Evolutionary conservation across 2,113 vertebrate species (phyloP).

Genomic region (Trogon melanurus): DNA sequence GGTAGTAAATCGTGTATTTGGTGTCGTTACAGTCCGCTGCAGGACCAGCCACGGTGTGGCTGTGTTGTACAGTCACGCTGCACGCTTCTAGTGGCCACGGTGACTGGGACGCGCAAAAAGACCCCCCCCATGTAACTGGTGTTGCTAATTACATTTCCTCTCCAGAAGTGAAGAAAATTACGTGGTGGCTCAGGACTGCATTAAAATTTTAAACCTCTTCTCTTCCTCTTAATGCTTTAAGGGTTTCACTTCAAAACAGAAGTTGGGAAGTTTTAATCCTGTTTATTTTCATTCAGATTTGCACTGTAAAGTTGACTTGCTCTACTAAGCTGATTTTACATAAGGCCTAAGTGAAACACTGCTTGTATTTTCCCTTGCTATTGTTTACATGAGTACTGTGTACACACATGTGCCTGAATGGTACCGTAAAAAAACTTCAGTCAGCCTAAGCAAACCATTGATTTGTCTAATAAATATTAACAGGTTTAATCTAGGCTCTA

Average conservation of each 20-base stretch:
- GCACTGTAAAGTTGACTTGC: conserved; percentile 52
- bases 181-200: conserved; percentile 48
- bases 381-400: conserved; percentile 64
- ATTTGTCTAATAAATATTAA: conserved; percentile 64
- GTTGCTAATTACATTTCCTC: neutral
- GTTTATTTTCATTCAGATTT: conserved; percentile 40
- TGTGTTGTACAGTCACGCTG: neutral
- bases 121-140: neutral
- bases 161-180: neutral
- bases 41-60: neutral
- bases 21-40: neutral
- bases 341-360: conserved; percentile 46
- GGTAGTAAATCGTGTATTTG: neutral
- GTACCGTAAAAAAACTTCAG: conserved; percentile 32
- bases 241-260: conserved; percentile 9
- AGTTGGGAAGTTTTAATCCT: neutral
- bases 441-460: conserved; percentile 47
- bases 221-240: conserved; percentile 23
- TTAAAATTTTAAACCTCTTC: conserved; percentile 6
- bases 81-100: neutral
- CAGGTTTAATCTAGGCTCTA: conserved; percentile 37
- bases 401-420: conserved; percentile 52
- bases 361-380: conserved; percentile 60
- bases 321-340: conserved; percentile 32
- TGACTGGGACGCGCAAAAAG: neutral